Percentiles rank a stretch among this genome's conserved stretches.
Evolutionary conservation across 2,888 invertebrate genomes (phyloP).

Genomic region (Parthenolecanium corni): DNA sequence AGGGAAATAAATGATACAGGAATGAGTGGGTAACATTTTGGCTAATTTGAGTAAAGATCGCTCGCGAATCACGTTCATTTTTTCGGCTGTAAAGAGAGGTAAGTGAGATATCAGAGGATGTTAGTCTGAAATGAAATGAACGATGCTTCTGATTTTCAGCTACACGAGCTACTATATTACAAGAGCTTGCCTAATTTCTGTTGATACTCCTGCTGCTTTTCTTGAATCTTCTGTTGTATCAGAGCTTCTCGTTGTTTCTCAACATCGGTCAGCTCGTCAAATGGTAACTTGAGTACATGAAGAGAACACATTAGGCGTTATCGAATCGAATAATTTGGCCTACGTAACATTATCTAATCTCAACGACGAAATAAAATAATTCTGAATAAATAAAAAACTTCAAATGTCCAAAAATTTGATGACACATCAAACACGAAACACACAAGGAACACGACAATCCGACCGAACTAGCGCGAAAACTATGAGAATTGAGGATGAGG

Average conservation of each 20-base stretch:
- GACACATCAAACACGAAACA: too few relatives aligned
- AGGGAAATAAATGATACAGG: slow-evolving; percentile 35
- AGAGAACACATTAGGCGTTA: too few relatives aligned
- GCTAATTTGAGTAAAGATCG: slow-evolving; percentile 33
- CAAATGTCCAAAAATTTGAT: too few relatives aligned
- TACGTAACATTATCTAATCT: too few relatives aligned
- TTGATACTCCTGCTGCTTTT: slow-evolving; percentile 44
- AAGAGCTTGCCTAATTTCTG: slow-evolving; percentile 33
- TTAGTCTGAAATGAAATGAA: too few relatives aligned
- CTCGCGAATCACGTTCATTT: slow-evolving; percentile 32
- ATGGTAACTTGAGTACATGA: slow-evolving; percentile 35
- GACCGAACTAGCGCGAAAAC: too few relatives aligned
- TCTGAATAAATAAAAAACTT: too few relatives aligned
- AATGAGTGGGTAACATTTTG: slow-evolving; percentile 31
- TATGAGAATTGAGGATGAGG: too few relatives aligned
- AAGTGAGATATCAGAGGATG: too few relatives aligned
- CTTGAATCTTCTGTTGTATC: slow-evolving; percentile 42
- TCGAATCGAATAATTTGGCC: too few relatives aligned
- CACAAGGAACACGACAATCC: too few relatives aligned
- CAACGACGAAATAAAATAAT: too few relatives aligned
- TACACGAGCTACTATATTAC: slow-evolving; percentile 14
- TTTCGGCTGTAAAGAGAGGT: slow-evolving; percentile 32
- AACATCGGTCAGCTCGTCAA: slow-evolving; percentile 37
- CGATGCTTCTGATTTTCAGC: not conserved
- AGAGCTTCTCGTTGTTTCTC: slow-evolving; percentile 37